Evolutionary conservation across 2,797 vertebrate species (phyloP), one percentile per base, ranked within the genome.

Genomic region (Acanthurus leucopareius): DNA sequence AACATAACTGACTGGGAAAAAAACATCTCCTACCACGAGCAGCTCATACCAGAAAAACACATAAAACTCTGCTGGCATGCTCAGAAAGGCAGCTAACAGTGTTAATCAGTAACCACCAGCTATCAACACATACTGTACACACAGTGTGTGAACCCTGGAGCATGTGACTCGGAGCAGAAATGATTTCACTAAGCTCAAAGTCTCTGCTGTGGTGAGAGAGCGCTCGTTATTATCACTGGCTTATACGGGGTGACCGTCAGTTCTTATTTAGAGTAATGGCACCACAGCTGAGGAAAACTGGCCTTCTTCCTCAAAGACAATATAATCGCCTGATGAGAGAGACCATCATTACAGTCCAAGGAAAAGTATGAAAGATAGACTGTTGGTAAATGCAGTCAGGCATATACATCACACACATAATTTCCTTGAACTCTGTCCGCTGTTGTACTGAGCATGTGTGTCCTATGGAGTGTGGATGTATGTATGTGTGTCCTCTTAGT

Each of bases 261-360:
- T 72, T 82, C 84, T 82, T 89, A 93, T 92, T 88, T 63, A 81
- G 85, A 91, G 83, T 85, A 82, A 92, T 87, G 65, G 58, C 81
- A 77, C 44, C 53, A 20, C 42, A 61, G 83, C 66, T 40, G 62
- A 80, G 77, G 86, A 63, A 85, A 88, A 87, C 83, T 42, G 81
- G 75, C 78, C 80, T 86, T 84, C 68, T 79, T 80, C 77, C 60
- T 79, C 35, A 1, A 77, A 74, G 67, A 75, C 60, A 82, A 83
- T 79, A 73, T 70, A 81, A 88, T 84, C 25, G 42, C 76, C 68
- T 73, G 77, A 91, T 85, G 82, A 87, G 67, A 75, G 42, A 86
- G 47, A 71, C 72, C 69, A 83, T 88, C 83, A 86, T 87, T 82
- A 88, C 58, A 80, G 81, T 67, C 80, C 71, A 40, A 66, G 69